Evolutionary conservation across 2,888 invertebrate genomes (phyloP).

Genomic region (Cyclophora albipunctata): DNA sequence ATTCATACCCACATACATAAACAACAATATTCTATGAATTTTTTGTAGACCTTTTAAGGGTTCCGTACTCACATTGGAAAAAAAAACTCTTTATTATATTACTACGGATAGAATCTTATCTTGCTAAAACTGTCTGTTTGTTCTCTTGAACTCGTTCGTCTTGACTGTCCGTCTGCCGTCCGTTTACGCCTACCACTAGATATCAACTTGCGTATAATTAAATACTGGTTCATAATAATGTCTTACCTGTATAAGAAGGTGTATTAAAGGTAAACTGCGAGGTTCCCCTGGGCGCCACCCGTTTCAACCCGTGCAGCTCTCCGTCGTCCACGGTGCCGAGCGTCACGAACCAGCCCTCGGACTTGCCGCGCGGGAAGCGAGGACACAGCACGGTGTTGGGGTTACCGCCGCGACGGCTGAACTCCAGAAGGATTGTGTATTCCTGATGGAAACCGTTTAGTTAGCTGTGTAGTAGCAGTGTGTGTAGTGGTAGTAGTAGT

Average conservation of each 20-base stretch:
- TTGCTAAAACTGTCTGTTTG: no score
- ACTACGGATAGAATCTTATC: background rate
- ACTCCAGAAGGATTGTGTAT: slow-evolving; percentile 79
- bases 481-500: no score
- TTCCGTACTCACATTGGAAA: no score
- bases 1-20: no score
- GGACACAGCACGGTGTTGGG: slow-evolving; percentile 83
- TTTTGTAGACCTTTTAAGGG: background rate
- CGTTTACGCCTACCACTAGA: no score
- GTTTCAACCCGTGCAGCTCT: slow-evolving; percentile 88
- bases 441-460: no score
- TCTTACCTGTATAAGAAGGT: slow-evolving; percentile 42
- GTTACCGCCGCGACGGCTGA: slow-evolving; percentile 70
- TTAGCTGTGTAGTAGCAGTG: no score
- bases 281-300: slow-evolving; percentile 75
- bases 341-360: slow-evolving; percentile 96
- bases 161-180: no score
- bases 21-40: background rate
- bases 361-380: slow-evolving; percentile 93
- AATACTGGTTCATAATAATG: no score
- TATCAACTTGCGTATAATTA: no score
- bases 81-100: background rate
- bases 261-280: slow-evolving; percentile 53
- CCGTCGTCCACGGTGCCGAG: slow-evolving; percentile 82
- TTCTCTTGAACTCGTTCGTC: no score